Evolutionary conservation across 1,140 invertebrate genomes (phyloP).

Genomic region (Leptestheria dahalacensis): DNA sequence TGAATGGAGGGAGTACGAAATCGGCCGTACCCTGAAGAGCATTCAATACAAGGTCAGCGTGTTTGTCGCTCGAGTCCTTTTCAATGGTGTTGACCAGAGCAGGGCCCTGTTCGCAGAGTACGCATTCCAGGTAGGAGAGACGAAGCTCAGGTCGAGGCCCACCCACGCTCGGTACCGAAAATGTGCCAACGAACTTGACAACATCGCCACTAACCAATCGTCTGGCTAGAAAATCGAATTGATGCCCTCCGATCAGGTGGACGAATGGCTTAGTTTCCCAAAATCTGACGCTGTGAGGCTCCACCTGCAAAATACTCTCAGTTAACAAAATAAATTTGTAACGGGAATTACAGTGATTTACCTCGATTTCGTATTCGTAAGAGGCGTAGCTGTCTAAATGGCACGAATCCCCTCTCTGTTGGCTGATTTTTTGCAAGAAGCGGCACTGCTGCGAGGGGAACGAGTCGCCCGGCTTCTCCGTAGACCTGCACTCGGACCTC

Average conservation of each 20-base stretch:
- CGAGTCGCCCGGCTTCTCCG: not conserved
- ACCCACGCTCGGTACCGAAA: not conserved
- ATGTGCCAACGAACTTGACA: not conserved
- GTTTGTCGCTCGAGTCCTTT: not conserved
- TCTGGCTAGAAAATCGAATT: not conserved
- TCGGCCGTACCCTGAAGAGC: not conserved
- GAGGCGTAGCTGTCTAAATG: not conserved
- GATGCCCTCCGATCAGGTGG: not conserved
- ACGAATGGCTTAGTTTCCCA: not conserved
- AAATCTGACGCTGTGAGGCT: not conserved
- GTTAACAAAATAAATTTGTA: too few relatives aligned
- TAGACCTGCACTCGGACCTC: not conserved
- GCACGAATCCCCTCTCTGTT: not conserved
- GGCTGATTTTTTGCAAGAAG: not conserved
- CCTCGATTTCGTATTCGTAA: not conserved
- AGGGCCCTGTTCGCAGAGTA: not conserved
- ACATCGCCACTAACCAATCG: not conserved
- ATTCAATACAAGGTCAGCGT: not conserved
- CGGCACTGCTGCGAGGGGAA: not conserved
- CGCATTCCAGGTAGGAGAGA: not conserved
- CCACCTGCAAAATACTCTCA: not conserved
- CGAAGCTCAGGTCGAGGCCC: not conserved
- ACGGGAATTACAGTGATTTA: too few relatives aligned
- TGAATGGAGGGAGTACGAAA: conserved; percentile 4
- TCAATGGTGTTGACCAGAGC: not conserved